Percentiles rank a stretch among this genome's conserved stretches.
Conservation (phyloP, 2,888 invertebrate genomes). For the Acheta domesticus region DNA sequence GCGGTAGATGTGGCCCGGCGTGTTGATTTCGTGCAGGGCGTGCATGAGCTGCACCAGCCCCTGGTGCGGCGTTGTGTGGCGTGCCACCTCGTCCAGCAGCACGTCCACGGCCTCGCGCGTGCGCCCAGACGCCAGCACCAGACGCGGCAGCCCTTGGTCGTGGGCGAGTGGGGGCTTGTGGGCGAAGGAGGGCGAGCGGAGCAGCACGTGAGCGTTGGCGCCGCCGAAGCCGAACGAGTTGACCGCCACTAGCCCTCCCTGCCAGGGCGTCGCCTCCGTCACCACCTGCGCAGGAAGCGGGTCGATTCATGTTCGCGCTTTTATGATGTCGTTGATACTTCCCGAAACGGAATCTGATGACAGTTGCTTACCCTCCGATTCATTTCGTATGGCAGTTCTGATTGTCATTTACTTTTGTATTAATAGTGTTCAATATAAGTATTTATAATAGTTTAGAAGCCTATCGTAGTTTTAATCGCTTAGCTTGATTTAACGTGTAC, state of each 20-base stretch:
- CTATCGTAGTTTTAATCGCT: too few species aligned
- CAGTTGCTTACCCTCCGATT: too few species aligned
- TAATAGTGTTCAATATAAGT: too few species aligned
- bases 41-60: slow-evolving; percentile 54
- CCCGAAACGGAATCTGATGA: too few species aligned
- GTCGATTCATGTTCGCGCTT: too few species aligned
- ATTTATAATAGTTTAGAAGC: too few species aligned
- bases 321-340: too few species aligned
- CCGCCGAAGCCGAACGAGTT: slow-evolving; percentile 99
- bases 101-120: slow-evolving; percentile 72
- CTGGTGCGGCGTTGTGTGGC: neutral
- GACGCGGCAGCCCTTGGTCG: slow-evolving; percentile 53
- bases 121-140: slow-evolving; percentile 79
- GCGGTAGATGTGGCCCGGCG: slow-evolving; percentile 59
- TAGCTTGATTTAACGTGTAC: too few species aligned
- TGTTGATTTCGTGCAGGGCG: slow-evolving; percentile 43
- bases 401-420: too few species aligned
- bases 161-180: slow-evolving; percentile 30
- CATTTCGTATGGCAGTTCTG: too few species aligned
- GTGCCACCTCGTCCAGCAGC: slow-evolving; percentile 56
- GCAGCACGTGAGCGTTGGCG: slow-evolving; percentile 84
- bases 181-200: slow-evolving; percentile 57
- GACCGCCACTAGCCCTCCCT: slow-evolving; percentile 85
- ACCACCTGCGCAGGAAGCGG: slow-evolving; percentile 22
- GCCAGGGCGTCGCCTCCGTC: slow-evolving; percentile 61